These are phyloP conservation scores for Galleria mellonella DNA, from an alignment of 1,140 invertebrate genomes.

Conservation along the genomic window DNA sequence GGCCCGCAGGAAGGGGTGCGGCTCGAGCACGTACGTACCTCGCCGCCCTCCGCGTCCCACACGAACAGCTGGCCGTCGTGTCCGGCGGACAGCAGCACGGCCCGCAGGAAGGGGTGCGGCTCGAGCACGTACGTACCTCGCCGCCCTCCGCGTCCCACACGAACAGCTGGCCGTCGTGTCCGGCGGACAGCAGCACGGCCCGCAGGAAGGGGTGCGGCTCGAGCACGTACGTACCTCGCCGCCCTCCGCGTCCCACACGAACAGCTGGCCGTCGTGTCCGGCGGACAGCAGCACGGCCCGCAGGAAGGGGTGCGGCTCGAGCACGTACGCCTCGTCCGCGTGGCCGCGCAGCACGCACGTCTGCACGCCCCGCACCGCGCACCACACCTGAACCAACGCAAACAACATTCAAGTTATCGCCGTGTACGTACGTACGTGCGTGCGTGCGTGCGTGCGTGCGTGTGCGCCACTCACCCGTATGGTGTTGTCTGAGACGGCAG, in stretches of 20 bases:
- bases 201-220: constrained; percentile 93
- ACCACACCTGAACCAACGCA: constrained; percentile 88
- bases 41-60: constrained; percentile 76
- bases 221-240: constrained; percentile 78
- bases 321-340: constrained; percentile 94
- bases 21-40: constrained; percentile 90
- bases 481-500: constrained; percentile 80
- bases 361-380: constrained; percentile 79
- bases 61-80: constrained; percentile 92
- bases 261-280: constrained; percentile 95
- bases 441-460: no score
- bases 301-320: constrained; percentile 94
- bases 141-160: constrained; percentile 75
- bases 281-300: constrained; percentile 89
- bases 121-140: constrained; percentile 90
- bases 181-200: constrained; percentile 89
- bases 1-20: constrained; percentile 90
- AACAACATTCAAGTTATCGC: no score
- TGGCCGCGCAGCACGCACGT: constrained; percentile 86
- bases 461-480: constrained; percentile 28
- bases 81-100: constrained; percentile 90
- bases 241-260: constrained; percentile 75
- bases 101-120: constrained; percentile 90
- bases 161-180: constrained; percentile 93
- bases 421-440: no score